phyloP scores from a whole-genome alignment of 37 sponge, comb jelly and placozoan species.

The Theonella swinhoei region DNA sequence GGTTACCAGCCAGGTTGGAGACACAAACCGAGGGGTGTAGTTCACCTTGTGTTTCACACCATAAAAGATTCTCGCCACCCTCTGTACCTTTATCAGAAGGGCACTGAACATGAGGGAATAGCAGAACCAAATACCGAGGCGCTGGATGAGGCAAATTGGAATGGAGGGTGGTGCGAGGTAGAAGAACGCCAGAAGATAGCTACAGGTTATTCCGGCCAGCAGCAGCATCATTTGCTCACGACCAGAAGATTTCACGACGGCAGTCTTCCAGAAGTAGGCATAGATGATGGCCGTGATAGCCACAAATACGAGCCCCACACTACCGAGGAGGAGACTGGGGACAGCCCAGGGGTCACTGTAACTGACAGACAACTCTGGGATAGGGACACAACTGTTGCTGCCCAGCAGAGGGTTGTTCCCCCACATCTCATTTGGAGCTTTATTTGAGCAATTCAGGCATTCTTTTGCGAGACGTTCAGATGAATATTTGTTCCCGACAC shows the following conservation, averaged over 20 bases:
- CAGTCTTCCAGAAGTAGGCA: constrained; percentile 49
- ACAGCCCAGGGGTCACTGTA: constrained; percentile 50
- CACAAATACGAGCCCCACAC: constrained; percentile 43
- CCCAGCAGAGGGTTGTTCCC: constrained; percentile 68
- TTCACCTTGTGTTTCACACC: neutral
- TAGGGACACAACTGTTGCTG: constrained; percentile 43
- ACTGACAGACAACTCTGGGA: constrained; percentile 12
- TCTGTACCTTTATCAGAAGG: constrained; percentile 78
- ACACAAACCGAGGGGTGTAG: constrained; percentile 58
- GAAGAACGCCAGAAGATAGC: constrained; percentile 54
- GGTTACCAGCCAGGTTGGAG: constrained; percentile 56
- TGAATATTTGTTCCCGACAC: constrained; percentile 58
- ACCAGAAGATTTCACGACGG: constrained; percentile 84
- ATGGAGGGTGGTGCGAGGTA: constrained; percentile 45
- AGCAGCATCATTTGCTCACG: constrained; percentile 75
- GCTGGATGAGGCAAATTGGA: constrained; percentile 61
- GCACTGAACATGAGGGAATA: constrained; percentile 76
- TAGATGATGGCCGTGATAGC: constrained; percentile 27
- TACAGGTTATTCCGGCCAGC: constrained; percentile 61
- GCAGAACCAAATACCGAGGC: constrained; percentile 62
- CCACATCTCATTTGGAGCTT: constrained; percentile 39
- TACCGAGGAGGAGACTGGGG: constrained; percentile 41
- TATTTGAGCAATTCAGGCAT: constrained; percentile 62
- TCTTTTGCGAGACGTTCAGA: neutral
- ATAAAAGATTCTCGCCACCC: constrained; percentile 78